Percentiles rank a stretch among this genome's conserved stretches.
Evolutionary conservation across 2,797 vertebrate genomes (phyloP).

Genomic region (Syngnathus rostellatus): DNA sequence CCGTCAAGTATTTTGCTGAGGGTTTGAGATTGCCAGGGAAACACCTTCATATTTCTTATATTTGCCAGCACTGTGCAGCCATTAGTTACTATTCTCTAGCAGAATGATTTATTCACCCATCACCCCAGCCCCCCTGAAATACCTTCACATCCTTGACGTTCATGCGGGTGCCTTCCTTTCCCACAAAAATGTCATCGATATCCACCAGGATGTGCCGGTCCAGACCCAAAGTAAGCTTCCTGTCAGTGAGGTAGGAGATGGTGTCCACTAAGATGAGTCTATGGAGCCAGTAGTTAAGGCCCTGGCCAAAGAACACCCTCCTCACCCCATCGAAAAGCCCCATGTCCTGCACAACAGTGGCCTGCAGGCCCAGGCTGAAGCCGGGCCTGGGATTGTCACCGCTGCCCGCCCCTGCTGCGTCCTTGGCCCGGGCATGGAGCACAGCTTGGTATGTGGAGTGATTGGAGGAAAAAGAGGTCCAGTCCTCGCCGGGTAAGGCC

Average conservation of each 20-base stretch:
- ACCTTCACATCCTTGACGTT: conserved; percentile 94
- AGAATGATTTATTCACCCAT: conserved; percentile 19
- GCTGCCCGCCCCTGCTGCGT: conserved; percentile 50
- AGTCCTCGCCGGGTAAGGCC: conserved; percentile 85
- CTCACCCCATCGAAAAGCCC: conserved; percentile 92
- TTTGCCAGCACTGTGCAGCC: conserved; percentile 10
- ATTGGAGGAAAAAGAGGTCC: conserved; percentile 90
- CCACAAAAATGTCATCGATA: conserved; percentile 97
- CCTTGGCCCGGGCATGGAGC: conserved; percentile 72
- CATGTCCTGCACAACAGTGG: conserved; percentile 87
- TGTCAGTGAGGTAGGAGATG: conserved; percentile 86
- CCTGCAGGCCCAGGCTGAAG: conserved; percentile 61
- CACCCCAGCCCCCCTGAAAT: conserved; percentile 40
- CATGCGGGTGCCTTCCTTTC: conserved; percentile 97
- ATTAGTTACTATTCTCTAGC: not conserved
- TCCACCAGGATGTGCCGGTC: conserved; percentile 92
- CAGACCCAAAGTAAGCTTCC: conserved; percentile 80
- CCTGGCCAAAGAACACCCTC: conserved; percentile 90
- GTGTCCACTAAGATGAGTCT: conserved; percentile 91
- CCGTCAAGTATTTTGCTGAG: conserved; percentile 13
- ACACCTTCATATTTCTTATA: conserved; percentile 21
- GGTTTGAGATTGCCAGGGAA: conserved; percentile 12
- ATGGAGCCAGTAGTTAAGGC: conserved; percentile 93
- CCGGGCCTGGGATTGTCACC: conserved; percentile 54
- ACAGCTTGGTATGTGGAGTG: conserved; percentile 93